These are phyloP conservation scores for Bergia puertoricense DNA, from an alignment of 92 coral and sea anemone genomes.

Conservation along the genomic window DNA sequence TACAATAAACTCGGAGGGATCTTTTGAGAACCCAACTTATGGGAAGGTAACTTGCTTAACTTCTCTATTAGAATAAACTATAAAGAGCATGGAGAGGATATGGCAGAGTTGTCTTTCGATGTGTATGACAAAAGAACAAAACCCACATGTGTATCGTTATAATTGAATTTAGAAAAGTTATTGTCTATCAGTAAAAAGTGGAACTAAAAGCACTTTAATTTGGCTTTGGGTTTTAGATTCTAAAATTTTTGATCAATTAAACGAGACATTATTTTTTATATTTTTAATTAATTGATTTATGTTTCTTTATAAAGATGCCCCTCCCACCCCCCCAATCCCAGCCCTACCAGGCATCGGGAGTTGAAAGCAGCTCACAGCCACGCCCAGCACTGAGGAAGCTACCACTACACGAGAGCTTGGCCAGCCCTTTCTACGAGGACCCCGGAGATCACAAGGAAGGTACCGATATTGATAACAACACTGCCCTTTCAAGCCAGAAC, in stretches of 20 bases:
- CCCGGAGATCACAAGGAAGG: not conserved
- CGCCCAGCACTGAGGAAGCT: slow-evolving; percentile 12
- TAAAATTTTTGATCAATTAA: no score
- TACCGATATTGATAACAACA: not conserved
- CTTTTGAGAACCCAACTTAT: slow-evolving; percentile 6
- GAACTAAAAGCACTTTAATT: no score
- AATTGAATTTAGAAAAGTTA: no score
- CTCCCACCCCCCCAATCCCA: not conserved
- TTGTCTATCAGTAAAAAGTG: no score
- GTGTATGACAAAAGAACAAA: not conserved
- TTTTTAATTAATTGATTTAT: no score
- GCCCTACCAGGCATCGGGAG: not conserved
- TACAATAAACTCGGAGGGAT: not conserved
- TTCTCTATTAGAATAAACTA: not conserved
- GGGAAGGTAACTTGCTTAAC: not conserved
- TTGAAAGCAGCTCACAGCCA: not conserved
- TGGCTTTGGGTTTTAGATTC: not conserved
- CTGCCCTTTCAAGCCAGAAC: not conserved
- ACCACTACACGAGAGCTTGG: slow-evolving; percentile 21
- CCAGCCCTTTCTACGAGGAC: slow-evolving; percentile 7
- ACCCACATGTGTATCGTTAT: no score
- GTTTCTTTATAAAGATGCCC: not conserved
- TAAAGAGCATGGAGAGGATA: no score
- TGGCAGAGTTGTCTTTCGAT: not conserved
- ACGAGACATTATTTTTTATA: not conserved